These are phyloP conservation scores for Lipophrys pholis DNA, from an alignment of 2,113 vertebrate species.

Conservation along the genomic window DNA sequence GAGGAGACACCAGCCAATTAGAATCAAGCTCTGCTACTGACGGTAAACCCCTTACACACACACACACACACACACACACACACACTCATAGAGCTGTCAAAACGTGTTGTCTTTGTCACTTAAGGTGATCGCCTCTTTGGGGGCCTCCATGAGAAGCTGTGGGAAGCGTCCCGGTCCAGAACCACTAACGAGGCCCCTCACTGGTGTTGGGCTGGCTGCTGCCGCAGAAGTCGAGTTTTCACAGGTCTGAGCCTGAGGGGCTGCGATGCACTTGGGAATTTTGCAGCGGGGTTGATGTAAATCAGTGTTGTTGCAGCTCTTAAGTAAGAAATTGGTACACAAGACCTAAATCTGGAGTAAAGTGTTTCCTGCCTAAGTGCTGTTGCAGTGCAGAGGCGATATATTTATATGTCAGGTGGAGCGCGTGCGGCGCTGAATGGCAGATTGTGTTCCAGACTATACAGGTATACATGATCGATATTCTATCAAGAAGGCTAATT, in stretches of 20 bases:
- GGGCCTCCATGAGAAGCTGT: not conserved
- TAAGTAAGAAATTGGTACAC: slow-evolving; percentile 5
- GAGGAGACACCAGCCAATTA: slow-evolving; percentile 65
- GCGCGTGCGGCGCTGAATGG: not conserved
- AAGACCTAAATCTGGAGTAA: slow-evolving; percentile 1
- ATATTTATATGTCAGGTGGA: not conserved
- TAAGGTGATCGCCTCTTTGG: slow-evolving; percentile 30
- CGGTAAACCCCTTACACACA: slow-evolving; percentile 33
- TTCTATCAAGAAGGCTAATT: not conserved
- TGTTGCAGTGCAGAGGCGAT: not conserved
- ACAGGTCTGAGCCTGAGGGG: slow-evolving; percentile 9
- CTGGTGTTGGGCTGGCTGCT: not conserved
- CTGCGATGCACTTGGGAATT: slow-evolving; percentile 15
- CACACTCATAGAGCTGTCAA: slow-evolving; percentile 17
- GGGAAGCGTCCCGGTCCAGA: not conserved
- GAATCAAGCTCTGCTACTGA: slow-evolving; percentile 37
- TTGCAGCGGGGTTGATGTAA: slow-evolving; percentile 2
- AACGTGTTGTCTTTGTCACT: slow-evolving; percentile 31
- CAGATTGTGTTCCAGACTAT: not conserved
- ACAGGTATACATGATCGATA: not conserved
- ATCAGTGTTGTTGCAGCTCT: slow-evolving; percentile 8
- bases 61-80: slow-evolving; percentile 6
- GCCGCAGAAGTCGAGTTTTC: not conserved
- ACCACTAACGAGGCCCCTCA: not conserved
- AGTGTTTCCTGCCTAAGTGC: not conserved